These are phyloP conservation scores for Dryococelus australis DNA, from an alignment of 2,888 invertebrate genomes.

Conservation along the genomic window DNA sequence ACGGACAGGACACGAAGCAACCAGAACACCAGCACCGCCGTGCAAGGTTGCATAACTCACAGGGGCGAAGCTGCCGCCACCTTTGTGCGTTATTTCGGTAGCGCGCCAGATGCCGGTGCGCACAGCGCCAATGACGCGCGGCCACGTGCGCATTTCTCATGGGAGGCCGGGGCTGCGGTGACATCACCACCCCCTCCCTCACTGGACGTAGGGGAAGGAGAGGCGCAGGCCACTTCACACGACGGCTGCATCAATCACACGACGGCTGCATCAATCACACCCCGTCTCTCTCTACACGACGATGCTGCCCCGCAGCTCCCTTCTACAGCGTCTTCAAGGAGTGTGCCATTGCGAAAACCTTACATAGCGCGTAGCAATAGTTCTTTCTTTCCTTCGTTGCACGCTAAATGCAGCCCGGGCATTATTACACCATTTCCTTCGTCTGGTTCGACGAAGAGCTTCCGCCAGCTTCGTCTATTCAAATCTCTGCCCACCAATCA, in stretches of 20 bases:
- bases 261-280: neutral
- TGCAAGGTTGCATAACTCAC: neutral
- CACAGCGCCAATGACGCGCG: neutral
- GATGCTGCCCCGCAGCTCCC: neutral
- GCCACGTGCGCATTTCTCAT: neutral
- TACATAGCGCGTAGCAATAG: no score
- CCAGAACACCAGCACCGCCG: neutral
- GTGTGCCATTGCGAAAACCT: no score
- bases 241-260: neutral
- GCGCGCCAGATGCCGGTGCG: neutral
- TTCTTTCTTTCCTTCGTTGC: no score
- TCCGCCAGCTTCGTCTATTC: no score
- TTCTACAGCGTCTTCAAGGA: no score
- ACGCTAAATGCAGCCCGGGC: no score
- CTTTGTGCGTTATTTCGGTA: constrained; percentile 16
- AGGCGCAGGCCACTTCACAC: neutral
- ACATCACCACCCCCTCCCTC: neutral
- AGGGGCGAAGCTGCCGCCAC: neutral
- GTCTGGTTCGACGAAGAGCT: no score
- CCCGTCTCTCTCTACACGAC: neutral
- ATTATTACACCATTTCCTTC: no score
- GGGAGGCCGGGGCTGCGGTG: neutral
- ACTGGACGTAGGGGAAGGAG: no score
- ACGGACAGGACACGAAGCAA: neutral
- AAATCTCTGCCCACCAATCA: no score